A percentile compares a stretch with the other conserved stretches of the same genome.
Conservation (phyloP, 2,113 vertebrate genomes). For the Acanthochromis polyacanthus region DNA sequence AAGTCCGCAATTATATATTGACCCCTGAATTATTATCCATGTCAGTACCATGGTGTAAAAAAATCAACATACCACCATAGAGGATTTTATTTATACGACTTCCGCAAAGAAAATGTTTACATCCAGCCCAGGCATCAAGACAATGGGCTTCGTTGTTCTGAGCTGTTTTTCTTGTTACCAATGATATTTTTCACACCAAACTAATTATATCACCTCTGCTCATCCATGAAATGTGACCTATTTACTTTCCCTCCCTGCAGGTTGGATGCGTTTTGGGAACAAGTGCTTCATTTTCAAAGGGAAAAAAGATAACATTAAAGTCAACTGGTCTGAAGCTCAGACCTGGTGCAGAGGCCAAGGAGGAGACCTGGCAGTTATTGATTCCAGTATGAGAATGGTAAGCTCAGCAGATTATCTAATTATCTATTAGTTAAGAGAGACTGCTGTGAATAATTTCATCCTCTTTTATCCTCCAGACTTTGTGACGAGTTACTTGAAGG, state of each 20-base stretch:
- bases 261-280: slow-evolving; percentile 81
- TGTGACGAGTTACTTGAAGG: slow-evolving; percentile 84
- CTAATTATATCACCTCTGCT: too few relatives aligned
- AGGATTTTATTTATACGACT: too few relatives aligned
- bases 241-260: slow-evolving; percentile 52
- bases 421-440: neutral
- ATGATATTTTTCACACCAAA: neutral
- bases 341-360: slow-evolving; percentile 77
- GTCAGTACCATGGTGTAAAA: too few relatives aligned
- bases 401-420: slow-evolving; percentile 1
- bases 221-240: too few relatives aligned
- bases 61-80: too few relatives aligned
- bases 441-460: neutral
- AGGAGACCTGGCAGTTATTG: slow-evolving; percentile 82
- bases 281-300: slow-evolving; percentile 87
- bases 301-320: slow-evolving; percentile 66
- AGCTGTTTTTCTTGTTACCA: too few relatives aligned
- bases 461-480: slow-evolving; percentile 73
- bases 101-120: too few relatives aligned
- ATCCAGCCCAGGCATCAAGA: too few relatives aligned
- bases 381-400: slow-evolving; percentile 85
- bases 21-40: too few relatives aligned
- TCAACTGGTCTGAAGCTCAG: slow-evolving; percentile 77
- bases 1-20: too few relatives aligned
- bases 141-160: too few relatives aligned